Evolutionary conservation across 2,888 invertebrate genomes (phyloP).

Genomic region (Strigamia transsilvanica): DNA sequence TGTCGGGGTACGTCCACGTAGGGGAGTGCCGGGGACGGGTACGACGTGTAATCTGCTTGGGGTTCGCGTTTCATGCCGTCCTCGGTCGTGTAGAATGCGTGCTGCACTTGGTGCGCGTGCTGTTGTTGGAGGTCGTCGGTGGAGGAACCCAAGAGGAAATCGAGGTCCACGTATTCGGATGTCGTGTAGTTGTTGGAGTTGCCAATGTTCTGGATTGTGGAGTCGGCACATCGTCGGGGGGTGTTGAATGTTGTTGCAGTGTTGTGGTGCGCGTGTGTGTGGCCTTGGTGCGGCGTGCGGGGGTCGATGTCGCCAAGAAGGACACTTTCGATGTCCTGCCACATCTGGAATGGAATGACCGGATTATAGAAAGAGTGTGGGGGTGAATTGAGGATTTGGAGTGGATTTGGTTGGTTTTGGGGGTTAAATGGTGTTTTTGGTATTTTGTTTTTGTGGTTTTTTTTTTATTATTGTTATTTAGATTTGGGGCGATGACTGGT

Average conservation of each 20-base stretch:
- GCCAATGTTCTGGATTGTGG: background rate
- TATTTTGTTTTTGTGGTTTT: too few species aligned
- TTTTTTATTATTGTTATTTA: too few species aligned
- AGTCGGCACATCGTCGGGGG: background rate
- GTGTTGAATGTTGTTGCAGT: background rate
- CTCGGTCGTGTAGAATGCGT: background rate
- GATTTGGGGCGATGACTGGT: too few species aligned
- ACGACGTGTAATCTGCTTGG: background rate
- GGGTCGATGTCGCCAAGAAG: conserved; percentile 62
- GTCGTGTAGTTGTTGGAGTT: conserved; percentile 25
- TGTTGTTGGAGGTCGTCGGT: background rate
- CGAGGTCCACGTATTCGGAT: conserved; percentile 48
- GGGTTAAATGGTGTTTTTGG: too few species aligned
- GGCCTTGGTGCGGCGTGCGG: background rate
- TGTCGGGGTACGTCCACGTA: background rate
- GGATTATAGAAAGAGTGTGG: conserved; percentile 51
- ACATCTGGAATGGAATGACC: conserved; percentile 62
- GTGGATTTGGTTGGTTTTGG: too few species aligned
- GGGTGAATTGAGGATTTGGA: too few species aligned
- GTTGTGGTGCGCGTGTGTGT: background rate
- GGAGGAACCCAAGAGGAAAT: background rate
- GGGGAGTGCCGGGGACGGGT: background rate
- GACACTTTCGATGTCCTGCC: conserved; percentile 67
- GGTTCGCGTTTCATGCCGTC: conserved; percentile 3
- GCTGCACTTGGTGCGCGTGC: too few species aligned